Conservation (phyloP, 2,888 invertebrate genomes). For the Agriotes lineatus region DNA sequence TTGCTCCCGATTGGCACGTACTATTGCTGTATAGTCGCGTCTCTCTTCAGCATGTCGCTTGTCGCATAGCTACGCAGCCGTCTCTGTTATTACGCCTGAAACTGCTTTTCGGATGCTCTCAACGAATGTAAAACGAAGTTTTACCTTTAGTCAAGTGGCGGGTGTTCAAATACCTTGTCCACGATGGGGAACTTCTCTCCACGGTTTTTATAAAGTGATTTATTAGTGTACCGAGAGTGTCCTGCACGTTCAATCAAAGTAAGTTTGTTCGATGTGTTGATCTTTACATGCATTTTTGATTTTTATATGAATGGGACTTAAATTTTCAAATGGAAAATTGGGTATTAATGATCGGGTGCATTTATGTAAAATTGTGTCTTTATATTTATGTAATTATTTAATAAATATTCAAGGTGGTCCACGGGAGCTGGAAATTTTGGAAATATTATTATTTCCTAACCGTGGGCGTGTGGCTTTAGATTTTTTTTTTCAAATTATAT, state of each 20-base stretch:
- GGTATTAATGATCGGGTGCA: too few species aligned
- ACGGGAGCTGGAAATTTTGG: too few species aligned
- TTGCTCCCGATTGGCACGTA: too few species aligned
- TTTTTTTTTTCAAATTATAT: too few species aligned
- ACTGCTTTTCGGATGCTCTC: not conserved
- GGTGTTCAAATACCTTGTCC: slow-evolving; percentile 20
- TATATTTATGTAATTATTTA: too few species aligned
- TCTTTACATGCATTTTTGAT: not conserved
- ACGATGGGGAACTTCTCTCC: not conserved
- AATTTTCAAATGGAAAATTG: too few species aligned
- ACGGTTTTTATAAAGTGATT: slow-evolving; percentile 10
- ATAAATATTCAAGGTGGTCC: too few species aligned
- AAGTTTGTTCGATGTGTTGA: not conserved
- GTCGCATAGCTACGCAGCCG: too few species aligned
- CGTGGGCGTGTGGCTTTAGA: too few species aligned
- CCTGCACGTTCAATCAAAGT: not conserved
- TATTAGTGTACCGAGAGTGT: not conserved
- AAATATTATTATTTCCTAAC: too few species aligned
- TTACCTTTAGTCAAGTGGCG: slow-evolving; percentile 11
- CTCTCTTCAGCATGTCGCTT: not conserved
- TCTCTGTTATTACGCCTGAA: not conserved
- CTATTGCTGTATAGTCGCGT: not conserved
- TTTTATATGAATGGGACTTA: not conserved
- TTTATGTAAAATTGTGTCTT: too few species aligned
- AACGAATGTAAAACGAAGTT: not conserved